A percentile compares a stretch with the other conserved stretches of the same genome.
Evolutionary conservation across 2,113 vertebrate genomes (phyloP).

Genomic region (Anolis sagrei): DNA sequence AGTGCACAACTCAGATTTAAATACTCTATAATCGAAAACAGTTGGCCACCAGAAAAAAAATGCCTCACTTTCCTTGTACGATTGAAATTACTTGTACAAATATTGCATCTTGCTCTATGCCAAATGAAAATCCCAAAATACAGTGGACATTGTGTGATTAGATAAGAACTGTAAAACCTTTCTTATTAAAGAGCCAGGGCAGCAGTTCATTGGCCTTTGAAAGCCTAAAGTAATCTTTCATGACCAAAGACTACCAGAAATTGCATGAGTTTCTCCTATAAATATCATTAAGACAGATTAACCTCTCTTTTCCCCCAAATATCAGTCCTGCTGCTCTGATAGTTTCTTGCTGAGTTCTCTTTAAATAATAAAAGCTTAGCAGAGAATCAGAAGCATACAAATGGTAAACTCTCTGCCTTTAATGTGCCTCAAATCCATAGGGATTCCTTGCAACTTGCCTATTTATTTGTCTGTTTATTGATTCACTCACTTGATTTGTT

Average conservation of each 20-base stretch:
- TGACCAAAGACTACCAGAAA: slow-evolving; percentile 29
- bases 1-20: not conserved
- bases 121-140: not conserved
- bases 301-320: not conserved
- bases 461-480: too few relatives aligned
- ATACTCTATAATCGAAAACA: not conserved
- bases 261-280: slow-evolving; percentile 14
- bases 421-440: not conserved
- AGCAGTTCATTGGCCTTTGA: not conserved
- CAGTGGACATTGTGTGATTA: not conserved
- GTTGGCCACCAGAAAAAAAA: not conserved
- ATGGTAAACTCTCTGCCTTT: not conserved
- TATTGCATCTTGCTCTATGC: not conserved
- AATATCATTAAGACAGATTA: slow-evolving; percentile 22
- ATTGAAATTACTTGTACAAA: not conserved
- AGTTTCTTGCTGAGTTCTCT: not conserved
- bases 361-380: not conserved
- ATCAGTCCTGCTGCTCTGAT: not conserved
- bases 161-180: slow-evolving; percentile 28
- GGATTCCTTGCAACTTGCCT: slow-evolving; percentile 25
- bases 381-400: fast-evolving
- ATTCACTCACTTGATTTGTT: too few relatives aligned
- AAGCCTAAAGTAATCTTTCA: fast-evolving
- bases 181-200: slow-evolving; percentile 34
- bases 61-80: not conserved